A percentile compares a stretch with the other conserved stretches of the same genome.
These are phyloP conservation scores for Cossypha caffra DNA, from an alignment of 2,797 vertebrate species.

Conservation along the genomic window DNA sequence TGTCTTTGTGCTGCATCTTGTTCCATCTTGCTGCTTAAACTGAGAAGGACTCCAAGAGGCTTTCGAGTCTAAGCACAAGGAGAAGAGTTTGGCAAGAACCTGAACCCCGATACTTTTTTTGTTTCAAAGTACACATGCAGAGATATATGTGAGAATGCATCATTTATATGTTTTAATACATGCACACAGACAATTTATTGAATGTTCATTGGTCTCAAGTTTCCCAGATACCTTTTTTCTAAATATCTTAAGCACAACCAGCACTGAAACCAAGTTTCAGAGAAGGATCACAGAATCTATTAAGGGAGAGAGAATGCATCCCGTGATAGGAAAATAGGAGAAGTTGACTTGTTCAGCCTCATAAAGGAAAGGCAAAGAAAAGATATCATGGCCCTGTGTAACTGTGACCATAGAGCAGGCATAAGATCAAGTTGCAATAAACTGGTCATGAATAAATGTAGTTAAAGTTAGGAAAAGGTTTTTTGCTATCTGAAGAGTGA, in stretches of 20 bases:
- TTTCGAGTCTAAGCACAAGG: background rate
- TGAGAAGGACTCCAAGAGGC: background rate
- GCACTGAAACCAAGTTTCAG: background rate
- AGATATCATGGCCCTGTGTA: background rate
- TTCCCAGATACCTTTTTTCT: background rate
- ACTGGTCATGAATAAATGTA: background rate
- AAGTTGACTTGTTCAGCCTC: background rate
- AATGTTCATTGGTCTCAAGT: background rate
- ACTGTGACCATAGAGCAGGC: background rate
- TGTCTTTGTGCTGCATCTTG: background rate
- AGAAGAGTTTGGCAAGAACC: background rate
- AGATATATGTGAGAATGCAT: background rate
- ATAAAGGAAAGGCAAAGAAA: background rate
- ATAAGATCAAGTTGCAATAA: background rate
- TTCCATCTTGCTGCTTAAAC: background rate
- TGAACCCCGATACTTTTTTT: background rate
- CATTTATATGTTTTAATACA: background rate
- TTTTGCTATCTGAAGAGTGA: background rate
- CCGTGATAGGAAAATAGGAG: background rate
- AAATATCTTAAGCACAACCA: background rate
- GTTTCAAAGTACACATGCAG: background rate
- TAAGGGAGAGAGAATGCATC: background rate
- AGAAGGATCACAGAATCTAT: background rate
- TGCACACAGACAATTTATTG: background rate
- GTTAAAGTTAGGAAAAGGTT: background rate